Conservation (phyloP, 2,113 vertebrate species). For the Lampris incognitus region DNA sequence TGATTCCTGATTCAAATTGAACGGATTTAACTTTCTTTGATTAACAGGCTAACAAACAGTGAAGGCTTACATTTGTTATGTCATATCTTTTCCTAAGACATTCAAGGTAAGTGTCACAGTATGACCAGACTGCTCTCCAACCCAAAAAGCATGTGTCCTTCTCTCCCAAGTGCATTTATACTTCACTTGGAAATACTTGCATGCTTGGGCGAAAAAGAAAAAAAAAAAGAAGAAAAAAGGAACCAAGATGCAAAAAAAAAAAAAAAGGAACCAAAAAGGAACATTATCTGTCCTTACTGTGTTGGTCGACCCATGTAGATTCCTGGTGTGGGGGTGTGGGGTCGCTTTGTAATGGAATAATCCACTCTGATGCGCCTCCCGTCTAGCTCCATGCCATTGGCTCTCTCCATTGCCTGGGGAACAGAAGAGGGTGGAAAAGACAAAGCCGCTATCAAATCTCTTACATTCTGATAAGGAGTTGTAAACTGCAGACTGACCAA, state of each 20-base stretch:
- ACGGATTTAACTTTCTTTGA: too few species aligned
- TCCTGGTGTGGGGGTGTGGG: slow-evolving; percentile 93
- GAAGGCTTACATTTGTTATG: too few species aligned
- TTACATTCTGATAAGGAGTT: neutral
- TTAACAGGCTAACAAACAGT: too few species aligned
- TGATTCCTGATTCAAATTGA: too few species aligned
- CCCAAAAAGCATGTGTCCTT: neutral
- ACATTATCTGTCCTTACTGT: slow-evolving; percentile 79
- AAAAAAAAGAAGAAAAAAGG: neutral
- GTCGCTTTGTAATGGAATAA: slow-evolving; percentile 94
- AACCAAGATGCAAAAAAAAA: neutral
- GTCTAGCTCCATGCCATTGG: slow-evolving; percentile 94
- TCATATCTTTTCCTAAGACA: neutral
- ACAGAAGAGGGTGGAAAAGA: slow-evolving; percentile 15
- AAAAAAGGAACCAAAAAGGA: neutral
- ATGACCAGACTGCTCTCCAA: neutral
- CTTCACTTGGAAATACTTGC: too few species aligned
- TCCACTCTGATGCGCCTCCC: slow-evolving; percentile 92
- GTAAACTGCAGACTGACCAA: slow-evolving; percentile 12
- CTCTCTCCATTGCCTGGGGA: slow-evolving; percentile 91
- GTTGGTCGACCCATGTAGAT: slow-evolving; percentile 95
- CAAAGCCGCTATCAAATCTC: slow-evolving; percentile 8
- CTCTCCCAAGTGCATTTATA: too few species aligned
- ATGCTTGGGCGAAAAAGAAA: too few species aligned
- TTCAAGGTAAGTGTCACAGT: neutral